Evolutionary conservation across 2,888 invertebrate genomes (phyloP), one percentile per base, ranked within the genome.

Genomic region (Chloroclystis v-ata): DNA sequence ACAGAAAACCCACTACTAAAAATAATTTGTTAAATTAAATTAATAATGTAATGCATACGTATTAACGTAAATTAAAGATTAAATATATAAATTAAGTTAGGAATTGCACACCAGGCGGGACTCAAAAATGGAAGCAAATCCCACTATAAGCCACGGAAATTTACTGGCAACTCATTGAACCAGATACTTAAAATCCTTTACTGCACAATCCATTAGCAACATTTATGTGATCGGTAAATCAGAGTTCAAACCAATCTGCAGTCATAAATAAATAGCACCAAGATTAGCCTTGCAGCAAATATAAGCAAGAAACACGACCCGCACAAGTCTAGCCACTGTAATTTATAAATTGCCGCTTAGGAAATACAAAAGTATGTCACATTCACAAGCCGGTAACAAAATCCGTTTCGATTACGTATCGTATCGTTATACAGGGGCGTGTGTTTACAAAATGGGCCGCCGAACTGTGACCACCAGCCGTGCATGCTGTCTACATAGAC

Each of bases 281-380:
- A 37, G 29, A 35, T 32, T 39, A 48, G 25, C 25, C 38, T 4
- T 24, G 37, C 32, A 38, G 43, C 29, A 12, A 50, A 46, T 50
- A 4, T 20, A 20, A 20, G 5, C 20, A 20, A 52, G 46, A 54
- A 44, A 56, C 43, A 49, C 48, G 55, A 42, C 49, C 53, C 42
- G 56, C 41, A 41, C 55, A 44, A 54, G 44, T 46, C 50, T 46
- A 56, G 49, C 39, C 47, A 39, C 46, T 46, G 51, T 65, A 51
- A 61, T 59, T 59, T 53, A 54, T 59, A 59, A 49, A 59, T 49
- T 59, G 59, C 60, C 54, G 62, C 52, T 61, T 66, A 59, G 56
- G 64, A 66, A 67, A 71, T 59, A 65, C 56, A 62, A 65, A 70
- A 67, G 67, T 71, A 52, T 63, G 63, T 67, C 62, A 63, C 59